Conservation (phyloP, 2,888 invertebrate genomes). For the Archaeoteleia sp. region DNA sequence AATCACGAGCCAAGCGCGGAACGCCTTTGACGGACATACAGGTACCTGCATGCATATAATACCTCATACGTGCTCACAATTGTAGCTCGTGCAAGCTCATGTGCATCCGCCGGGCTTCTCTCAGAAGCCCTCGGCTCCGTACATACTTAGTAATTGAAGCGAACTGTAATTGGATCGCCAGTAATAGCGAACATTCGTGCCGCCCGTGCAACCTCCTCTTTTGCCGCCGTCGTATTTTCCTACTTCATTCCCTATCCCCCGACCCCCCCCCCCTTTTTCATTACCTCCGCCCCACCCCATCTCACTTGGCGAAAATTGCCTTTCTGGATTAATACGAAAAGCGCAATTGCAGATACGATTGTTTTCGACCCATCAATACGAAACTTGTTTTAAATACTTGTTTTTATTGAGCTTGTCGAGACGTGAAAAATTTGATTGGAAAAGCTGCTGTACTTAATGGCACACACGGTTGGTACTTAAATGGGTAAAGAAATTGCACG, state of each 20-base stretch:
- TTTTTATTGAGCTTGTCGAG: no score
- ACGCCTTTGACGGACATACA: conserved; percentile 46
- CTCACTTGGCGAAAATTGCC: conserved; percentile 19
- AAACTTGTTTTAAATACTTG: no score
- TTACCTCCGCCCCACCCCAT: not conserved
- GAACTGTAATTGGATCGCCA: conserved; percentile 54
- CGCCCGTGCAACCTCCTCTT: conserved; percentile 20
- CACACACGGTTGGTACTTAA: no score
- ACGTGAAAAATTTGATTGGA: no score
- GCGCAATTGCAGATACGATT: conserved; percentile 23
- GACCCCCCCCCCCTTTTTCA: conserved; percentile 2
- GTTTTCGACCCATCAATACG: conserved; percentile 15
- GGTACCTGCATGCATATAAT: conserved; percentile 38
- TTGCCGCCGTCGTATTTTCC: conserved; percentile 9
- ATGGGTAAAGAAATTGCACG: no score
- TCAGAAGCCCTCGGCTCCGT: conserved; percentile 40
- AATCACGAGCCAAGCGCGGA: conserved; percentile 7
- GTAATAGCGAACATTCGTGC: conserved; percentile 46
- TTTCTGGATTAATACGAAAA: conserved; percentile 28
- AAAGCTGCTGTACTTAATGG: no score
- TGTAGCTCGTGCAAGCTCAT: conserved; percentile 50
- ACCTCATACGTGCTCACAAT: conserved; percentile 33
- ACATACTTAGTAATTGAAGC: conserved; percentile 52
- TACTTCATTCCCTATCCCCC: conserved; percentile 2
- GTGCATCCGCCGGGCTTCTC: conserved; percentile 31